Evolutionary conservation across 2,113 vertebrate genomes (phyloP), one percentile per base, ranked within the genome.

Genomic region (Cygnus buccinator): DNA sequence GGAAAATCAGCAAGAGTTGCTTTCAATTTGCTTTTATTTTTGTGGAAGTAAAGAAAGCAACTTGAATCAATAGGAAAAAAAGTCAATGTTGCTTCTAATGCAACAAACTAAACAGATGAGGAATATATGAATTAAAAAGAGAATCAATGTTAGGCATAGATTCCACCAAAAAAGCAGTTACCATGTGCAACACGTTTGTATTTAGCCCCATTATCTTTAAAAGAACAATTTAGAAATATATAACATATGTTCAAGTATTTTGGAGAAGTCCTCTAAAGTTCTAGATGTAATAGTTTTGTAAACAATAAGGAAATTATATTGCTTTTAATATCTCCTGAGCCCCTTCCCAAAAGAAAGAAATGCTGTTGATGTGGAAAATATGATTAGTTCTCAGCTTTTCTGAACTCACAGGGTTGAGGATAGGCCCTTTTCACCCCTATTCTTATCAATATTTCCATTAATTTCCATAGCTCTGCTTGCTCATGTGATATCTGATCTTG

Each of bases 21-120:
- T 81, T 89, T 84, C 59, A 66, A 14, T 88, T 50, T 93, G 90
- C 72, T 96, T 89, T 84, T 63, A 6, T 11, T 94, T 95, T 89
- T 75, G 57, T 68, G 48, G 57, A 72, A 65, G 22, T 17, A 67
- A 77, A 77, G 46, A 87, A 25, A 39, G 52, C n/a, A 6, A 57
- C n/a, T 81, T 70, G 39, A 89, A 90, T 68, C 16, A 73, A 44
- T 1, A 67, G 29, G 57, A 19, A 6, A 61, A 43, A 23, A 43
- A 28, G 20, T 19, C 8, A 54, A 21, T 70, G 70, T 31, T 74
- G 16, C 33, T 88, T 90, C 26, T 84, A 65, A 70, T 16, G n/a
- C 13, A 84, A 9, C 11, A 28, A 43, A 28, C 8, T 28, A 65
- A 59, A 21, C 8, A 48, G 16, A 29, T 8, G 15, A 58, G 35